Evolutionary conservation across 2,797 vertebrate genomes (phyloP), one percentile per base, ranked within the genome.

Genomic region (Neosilurus hyrtlii): DNA sequence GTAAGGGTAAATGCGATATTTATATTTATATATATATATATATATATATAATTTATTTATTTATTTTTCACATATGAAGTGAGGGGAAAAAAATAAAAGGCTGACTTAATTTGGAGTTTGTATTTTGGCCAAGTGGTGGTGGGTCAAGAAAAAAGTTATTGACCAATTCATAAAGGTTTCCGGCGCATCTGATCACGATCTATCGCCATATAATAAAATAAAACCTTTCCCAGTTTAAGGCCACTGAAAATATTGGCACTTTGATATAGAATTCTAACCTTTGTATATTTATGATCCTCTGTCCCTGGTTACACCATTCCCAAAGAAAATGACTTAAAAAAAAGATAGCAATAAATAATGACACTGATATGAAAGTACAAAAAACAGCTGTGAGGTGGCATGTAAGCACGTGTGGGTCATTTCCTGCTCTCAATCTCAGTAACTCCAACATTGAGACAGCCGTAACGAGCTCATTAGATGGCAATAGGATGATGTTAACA

Each of bases 381-480:
- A 68, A 78, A 18, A 63, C 62, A 81, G 26, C 68, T 84, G 52
- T n/a, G 11, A 73, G 77, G 22, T 52, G 68, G 67, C 8, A 43
- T 71, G 79, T 57, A 63, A 63, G 56, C 43, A 15, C 61, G 75
- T 74, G 30, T 62, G 61, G 70, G 54, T 61, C 54, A 85, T 82
- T 85, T 80, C 62, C 76, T 15, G 54, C 37, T 78, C 37, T 72
- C 11, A 62, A n/a, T 37, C 66, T 11, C 35, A 71, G 66, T 18
- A 16, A 86, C 67, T 81, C 81, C 85, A 52, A 71, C 63, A 70
- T 16, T 61, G 75, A 82, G 66, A 54, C 30, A 56, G 61, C 57
- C 61, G 68, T 85, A 81, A 82, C 52, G 3, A 82, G 72, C 49
- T 82, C 82, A 74, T 85, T 83, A 82, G 63, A 18, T 30, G 12